phyloP scores from a whole-genome alignment of 64 coral and sea anemone species.

The Stichodactyla helianthus region DNA sequence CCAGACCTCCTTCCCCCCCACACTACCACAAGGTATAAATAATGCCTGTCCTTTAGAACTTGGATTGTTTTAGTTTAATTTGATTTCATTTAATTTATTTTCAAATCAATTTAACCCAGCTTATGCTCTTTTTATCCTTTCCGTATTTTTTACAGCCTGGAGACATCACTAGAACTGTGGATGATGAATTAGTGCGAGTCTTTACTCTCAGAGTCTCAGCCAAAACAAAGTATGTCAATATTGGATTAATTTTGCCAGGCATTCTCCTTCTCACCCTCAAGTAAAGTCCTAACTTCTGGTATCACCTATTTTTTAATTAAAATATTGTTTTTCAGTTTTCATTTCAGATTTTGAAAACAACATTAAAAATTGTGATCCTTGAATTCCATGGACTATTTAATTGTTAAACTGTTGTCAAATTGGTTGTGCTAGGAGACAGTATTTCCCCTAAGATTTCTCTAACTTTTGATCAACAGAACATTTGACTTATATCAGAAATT shows the following conservation, averaged over 20 bases:
- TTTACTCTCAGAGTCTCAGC: conserved; percentile 1
- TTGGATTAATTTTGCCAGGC: background rate
- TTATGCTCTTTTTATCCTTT: background rate
- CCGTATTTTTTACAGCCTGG: background rate
- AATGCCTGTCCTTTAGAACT: too few species aligned
- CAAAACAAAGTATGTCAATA: conserved; percentile 28
- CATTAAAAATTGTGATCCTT: too few species aligned
- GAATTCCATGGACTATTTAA: too few species aligned
- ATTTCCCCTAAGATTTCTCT: background rate
- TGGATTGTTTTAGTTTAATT: too few species aligned
- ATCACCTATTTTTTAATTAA: too few species aligned
- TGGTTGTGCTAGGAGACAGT: background rate
- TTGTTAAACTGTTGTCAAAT: background rate
- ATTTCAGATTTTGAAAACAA: too few species aligned
- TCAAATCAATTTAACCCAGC: background rate
- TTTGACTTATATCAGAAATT: background rate
- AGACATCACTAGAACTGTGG: background rate
- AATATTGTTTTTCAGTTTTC: too few species aligned
- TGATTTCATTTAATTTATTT: too few species aligned
- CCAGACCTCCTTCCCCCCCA: background rate
- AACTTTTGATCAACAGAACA: background rate
- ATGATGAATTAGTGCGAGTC: conserved; percentile 24
- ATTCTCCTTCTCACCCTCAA: too few species aligned
- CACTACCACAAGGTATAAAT: too few species aligned
- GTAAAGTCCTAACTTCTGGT: too few species aligned